Evolutionary conservation across 2,888 invertebrate genomes (phyloP).

Genomic region (Drosophila pegasa): DNA sequence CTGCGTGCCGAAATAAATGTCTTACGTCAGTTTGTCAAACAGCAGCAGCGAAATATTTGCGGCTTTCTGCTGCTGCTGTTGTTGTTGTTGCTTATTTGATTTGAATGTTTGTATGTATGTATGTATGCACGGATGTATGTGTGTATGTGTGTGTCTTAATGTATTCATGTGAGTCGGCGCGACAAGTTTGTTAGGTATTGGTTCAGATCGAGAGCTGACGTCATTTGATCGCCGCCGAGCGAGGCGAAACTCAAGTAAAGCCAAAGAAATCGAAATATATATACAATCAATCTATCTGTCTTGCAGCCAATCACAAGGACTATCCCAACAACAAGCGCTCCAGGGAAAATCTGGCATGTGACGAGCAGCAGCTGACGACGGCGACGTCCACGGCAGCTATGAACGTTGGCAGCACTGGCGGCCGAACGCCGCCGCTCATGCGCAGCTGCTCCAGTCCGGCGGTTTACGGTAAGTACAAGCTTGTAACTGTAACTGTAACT

Average conservation of each 20-base stretch:
- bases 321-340: constrained; percentile 88
- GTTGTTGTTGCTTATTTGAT: constrained; percentile 23
- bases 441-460: constrained; percentile 87
- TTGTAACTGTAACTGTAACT: not conserved
- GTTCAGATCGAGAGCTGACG: constrained; percentile 55
- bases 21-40: constrained; percentile 77
- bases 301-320: constrained; percentile 89
- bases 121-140: constrained; percentile 1
- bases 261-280: constrained; percentile 24
- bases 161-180: constrained; percentile 65
- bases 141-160: constrained; percentile 13
- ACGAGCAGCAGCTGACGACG: constrained; percentile 86
- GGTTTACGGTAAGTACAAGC: constrained; percentile 83
- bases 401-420: constrained; percentile 77
- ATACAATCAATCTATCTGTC: constrained; percentile 13
- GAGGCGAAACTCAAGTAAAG: constrained; percentile 3
- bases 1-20: constrained; percentile 75
- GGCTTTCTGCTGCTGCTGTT: constrained; percentile 32
- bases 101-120: constrained; percentile 17
- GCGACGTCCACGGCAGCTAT: constrained; percentile 80
- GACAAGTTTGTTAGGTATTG: constrained; percentile 69
- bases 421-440: constrained; percentile 85
- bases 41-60: constrained; percentile 67
- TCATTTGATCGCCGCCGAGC: constrained; percentile 54
- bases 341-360: constrained; percentile 88